phyloP scores from a whole-genome alignment of 1,140 invertebrate species.

The Metaphire vulgaris region DNA sequence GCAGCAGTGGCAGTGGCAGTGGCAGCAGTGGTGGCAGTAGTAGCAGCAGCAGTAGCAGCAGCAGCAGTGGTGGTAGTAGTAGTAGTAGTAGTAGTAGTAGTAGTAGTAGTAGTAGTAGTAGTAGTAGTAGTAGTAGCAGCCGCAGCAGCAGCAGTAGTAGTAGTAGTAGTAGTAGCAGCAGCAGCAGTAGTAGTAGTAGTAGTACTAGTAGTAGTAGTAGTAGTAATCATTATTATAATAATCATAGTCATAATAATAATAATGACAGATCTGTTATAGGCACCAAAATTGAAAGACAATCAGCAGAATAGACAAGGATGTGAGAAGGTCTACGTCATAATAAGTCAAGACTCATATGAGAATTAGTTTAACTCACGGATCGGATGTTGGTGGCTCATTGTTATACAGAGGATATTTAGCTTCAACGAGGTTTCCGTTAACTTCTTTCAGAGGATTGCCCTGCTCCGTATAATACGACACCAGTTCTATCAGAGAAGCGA shows the following conservation, averaged over 20 bases:
- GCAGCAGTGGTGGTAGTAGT: conserved; percentile 24
- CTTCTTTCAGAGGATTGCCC: background rate
- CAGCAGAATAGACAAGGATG: too few relatives aligned
- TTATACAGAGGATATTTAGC: background rate
- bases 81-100: conserved; percentile 28
- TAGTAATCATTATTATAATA: too few relatives aligned
- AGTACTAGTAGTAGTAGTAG: too few relatives aligned
- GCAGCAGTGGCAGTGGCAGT: conserved; percentile 24
- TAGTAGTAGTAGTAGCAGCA: conserved; percentile 29
- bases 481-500: background rate
- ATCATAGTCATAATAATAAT: too few relatives aligned
- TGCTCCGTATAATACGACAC: background rate
- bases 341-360: too few relatives aligned
- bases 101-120: conserved; percentile 17
- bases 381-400: background rate
- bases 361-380: background rate
- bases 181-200: conserved; percentile 27
- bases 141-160: conserved; percentile 22
- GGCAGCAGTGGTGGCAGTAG: conserved; percentile 25
- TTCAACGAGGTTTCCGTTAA: background rate
- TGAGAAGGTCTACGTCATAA: too few relatives aligned
- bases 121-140: conserved; percentile 13
- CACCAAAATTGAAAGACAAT: too few relatives aligned
- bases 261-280: too few relatives aligned
- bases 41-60: conserved; percentile 21